These are phyloP conservation scores for Leptosomus discolor DNA, from an alignment of 2,113 vertebrate genomes.

Conservation along the genomic window DNA sequence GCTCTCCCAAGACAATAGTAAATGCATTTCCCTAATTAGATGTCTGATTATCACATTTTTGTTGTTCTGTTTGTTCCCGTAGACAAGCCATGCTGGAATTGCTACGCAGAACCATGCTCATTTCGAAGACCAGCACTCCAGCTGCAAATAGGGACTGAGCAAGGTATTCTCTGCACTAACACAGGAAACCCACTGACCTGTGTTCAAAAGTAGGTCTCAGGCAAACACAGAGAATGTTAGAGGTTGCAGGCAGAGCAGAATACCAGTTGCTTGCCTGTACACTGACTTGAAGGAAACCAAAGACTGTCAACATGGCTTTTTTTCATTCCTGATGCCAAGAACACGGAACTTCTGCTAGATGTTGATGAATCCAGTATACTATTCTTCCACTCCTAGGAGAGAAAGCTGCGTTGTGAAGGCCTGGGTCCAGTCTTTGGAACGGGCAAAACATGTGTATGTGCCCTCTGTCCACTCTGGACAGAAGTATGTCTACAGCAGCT, in stretches of 20 bases:
- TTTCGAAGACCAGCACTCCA: neutral
- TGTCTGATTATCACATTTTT: neutral
- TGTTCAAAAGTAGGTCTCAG: neutral
- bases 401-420: neutral
- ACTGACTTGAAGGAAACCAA: neutral
- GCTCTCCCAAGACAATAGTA: neutral
- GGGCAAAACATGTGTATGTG: neutral
- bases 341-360: neutral
- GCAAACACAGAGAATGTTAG: neutral
- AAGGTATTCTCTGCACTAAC: neutral
- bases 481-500: neutral
- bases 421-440: neutral
- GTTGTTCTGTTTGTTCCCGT: neutral
- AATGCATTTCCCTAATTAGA: neutral
- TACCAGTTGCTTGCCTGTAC: neutral
- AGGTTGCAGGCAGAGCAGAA: neutral
- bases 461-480: neutral
- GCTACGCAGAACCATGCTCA: neutral
- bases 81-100: neutral
- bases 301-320: neutral
- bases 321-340: neutral
- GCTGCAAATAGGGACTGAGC: neutral
- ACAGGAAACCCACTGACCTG: neutral
- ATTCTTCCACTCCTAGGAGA: neutral
- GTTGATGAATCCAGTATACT: neutral